Conservation (phyloP, 1,140 invertebrate genomes). For the Rhyacophila brunnea region DNA sequence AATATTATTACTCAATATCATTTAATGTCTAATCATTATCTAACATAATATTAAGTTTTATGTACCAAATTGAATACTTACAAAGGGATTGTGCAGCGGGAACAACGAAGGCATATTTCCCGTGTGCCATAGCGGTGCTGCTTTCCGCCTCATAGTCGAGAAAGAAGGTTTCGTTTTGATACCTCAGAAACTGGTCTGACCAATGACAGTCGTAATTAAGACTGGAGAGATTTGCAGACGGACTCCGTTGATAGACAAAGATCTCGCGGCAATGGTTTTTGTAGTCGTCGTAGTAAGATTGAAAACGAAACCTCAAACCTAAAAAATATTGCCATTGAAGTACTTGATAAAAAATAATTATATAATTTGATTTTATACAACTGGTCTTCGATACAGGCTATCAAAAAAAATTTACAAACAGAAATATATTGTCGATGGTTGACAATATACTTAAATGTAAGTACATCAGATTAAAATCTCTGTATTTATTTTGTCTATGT, state of each 20-base stretch:
- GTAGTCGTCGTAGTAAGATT: neutral
- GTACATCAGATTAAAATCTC: no score
- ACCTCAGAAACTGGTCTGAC: conserved; percentile 22
- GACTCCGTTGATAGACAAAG: neutral
- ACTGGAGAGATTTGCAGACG: neutral
- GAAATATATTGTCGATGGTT: no score
- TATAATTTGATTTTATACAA: no score
- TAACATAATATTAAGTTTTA: no score
- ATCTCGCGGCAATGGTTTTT: conserved; percentile 32
- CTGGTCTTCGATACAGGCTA: no score
- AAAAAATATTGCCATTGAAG: no score
- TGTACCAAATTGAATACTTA: no score
- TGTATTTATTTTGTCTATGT: no score
- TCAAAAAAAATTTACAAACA: no score
- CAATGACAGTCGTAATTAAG: conserved; percentile 30
- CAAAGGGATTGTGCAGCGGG: conserved; percentile 12
- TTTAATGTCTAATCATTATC: no score
- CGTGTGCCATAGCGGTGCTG: neutral
- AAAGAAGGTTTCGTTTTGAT: conserved; percentile 24
- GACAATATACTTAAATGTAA: no score
- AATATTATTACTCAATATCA: no score
- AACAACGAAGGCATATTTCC: conserved; percentile 25
- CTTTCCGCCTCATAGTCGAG: conserved; percentile 22
- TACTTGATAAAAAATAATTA: neutral
- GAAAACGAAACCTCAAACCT: conserved; percentile 25